These are phyloP conservation scores for Helleia helle DNA, from an alignment of 2,888 invertebrate species.

Conservation along the genomic window DNA sequence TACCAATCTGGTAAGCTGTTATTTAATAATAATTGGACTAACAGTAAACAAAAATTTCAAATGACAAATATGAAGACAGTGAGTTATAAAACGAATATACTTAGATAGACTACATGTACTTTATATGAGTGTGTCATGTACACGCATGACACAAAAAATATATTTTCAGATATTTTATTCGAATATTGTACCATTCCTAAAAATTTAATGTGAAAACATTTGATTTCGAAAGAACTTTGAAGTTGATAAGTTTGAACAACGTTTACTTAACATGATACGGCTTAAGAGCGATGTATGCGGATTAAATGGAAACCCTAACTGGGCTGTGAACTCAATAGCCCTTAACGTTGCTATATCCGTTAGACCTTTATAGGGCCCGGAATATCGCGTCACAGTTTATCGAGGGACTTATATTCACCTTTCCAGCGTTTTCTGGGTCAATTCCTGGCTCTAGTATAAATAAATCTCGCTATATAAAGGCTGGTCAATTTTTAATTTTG, in stretches of 20 bases:
- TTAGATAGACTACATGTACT: no score
- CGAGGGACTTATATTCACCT: constrained; percentile 5
- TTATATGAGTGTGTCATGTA: no score
- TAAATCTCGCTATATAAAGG: no score
- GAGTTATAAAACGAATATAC: no score
- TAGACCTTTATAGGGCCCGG: constrained; percentile 10
- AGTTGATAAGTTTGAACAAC: not conserved
- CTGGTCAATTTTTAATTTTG: no score
- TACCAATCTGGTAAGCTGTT: no score
- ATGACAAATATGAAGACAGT: no score
- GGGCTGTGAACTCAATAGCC: constrained; percentile 32
- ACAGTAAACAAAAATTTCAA: no score
- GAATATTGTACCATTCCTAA: no score
- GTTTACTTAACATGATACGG: not conserved
- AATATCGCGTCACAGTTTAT: constrained; percentile 5
- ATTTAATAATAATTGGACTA: no score
- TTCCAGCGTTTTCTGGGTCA: constrained; percentile 7
- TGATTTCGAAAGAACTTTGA: not conserved
- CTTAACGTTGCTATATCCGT: constrained; percentile 31
- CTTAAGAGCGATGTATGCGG: constrained; percentile 2
- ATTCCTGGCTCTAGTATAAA: not conserved
- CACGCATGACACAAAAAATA: no score
- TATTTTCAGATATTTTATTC: no score
- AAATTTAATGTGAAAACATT: not conserved
- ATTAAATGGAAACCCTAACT: constrained; percentile 10